Evolutionary conservation across 2,797 vertebrate species (phyloP).

Genomic region (Onychomys arenicola): DNA sequence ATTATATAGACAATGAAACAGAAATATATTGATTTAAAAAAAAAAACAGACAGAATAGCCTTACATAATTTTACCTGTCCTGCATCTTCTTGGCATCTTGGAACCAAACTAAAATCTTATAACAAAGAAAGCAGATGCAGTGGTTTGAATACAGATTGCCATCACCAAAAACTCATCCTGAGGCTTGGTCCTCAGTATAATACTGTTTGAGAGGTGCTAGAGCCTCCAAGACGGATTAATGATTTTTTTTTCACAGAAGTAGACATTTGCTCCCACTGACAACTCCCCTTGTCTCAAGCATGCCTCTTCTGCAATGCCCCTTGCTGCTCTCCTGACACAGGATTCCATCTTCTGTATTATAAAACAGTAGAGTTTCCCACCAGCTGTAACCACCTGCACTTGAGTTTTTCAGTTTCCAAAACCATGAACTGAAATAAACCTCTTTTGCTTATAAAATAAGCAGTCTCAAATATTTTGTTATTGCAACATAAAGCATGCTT

Average conservation of each 20-base stretch:
- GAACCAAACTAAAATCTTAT: conserved; percentile 33
- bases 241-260: not conserved
- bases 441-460: not conserved
- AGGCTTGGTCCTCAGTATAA: not conserved
- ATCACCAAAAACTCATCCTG: not conserved
- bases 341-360: not conserved
- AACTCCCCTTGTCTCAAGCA: not conserved
- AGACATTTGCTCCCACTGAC: not conserved
- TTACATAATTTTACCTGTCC: not conserved
- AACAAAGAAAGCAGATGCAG: not conserved
- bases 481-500: not conserved
- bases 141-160: not conserved
- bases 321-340: not conserved
- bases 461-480: not conserved
- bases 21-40: conserved; percentile 38
- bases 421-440: not conserved
- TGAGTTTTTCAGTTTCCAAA: not conserved
- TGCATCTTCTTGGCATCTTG: conserved; percentile 7
- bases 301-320: not conserved
- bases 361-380: not conserved
- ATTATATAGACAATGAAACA: conserved; percentile 9
- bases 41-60: not conserved
- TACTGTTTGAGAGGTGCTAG: not conserved
- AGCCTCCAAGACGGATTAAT: not conserved
- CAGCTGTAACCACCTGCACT: not conserved